Evolutionary conservation across 2,888 invertebrate genomes (phyloP).

Genomic region (Smittia aterrima): DNA sequence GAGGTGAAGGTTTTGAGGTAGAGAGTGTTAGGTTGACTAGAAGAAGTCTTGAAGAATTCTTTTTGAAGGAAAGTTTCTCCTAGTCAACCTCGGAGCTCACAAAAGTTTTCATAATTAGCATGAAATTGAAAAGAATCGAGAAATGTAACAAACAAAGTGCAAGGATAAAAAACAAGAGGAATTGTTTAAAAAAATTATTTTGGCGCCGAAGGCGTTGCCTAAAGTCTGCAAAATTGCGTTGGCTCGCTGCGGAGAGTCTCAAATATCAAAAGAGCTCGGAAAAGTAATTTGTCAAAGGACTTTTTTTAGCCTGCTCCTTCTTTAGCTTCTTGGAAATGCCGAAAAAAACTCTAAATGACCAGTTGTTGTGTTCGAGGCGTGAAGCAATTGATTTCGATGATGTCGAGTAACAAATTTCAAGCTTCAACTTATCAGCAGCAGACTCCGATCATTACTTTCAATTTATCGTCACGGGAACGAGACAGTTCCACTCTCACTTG

Average conservation of each 20-base stretch:
- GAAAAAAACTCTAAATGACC: background rate
- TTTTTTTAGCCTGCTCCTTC: background rate
- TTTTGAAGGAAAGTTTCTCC: background rate
- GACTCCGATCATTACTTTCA: background rate
- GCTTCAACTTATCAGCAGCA: background rate
- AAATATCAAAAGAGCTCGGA: background rate
- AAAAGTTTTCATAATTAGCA: conserved; percentile 1
- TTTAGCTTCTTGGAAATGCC: background rate
- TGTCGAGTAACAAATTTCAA: background rate
- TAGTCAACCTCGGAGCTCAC: background rate
- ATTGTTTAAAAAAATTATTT: background rate
- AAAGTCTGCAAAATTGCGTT: conserved; percentile 1
- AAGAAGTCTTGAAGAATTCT: background rate
- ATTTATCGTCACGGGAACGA: background rate
- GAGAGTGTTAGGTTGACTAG: no score
- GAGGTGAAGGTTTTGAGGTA: no score
- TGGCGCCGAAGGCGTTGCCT: conserved; percentile 19
- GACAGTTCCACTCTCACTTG: no score
- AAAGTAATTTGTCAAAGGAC: conserved; percentile 10
- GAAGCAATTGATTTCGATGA: background rate
- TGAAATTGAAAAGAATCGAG: conserved; percentile 10
- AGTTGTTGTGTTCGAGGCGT: background rate
- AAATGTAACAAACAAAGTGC: background rate
- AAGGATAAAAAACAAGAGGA: background rate
- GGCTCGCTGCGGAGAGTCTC: background rate